Evolutionary conservation across 2,113 vertebrate genomes (phyloP), one percentile per base, ranked within the genome.

Genomic region (Phyllostomus discolor): DNA sequence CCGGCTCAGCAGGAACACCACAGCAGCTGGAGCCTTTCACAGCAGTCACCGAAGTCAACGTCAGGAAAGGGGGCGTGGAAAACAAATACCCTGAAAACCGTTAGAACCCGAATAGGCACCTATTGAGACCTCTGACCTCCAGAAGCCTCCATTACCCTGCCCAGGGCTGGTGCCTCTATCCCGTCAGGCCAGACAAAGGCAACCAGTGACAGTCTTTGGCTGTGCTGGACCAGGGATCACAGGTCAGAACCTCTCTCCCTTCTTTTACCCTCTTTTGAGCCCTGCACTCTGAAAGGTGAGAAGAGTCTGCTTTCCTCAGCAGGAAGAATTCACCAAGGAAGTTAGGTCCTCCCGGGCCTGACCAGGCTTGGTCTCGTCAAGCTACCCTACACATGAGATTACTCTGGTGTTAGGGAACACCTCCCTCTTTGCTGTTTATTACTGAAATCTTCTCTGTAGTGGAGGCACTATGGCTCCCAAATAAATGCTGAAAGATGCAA

Each of bases 11-110:
- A 33, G 80, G 41, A 97, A 76, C 41, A 46, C 31, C 62, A 92
- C 2, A 59, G 73, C 35, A 83, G 15, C 79, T 75, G 20, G 90
- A 88, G 43, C 81, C 35, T 54, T 80, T 88, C 87, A n/a, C 28
- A 52, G 86, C 1, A 2, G 64, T 35, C 88, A 83, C 73, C 38
- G 24, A 64, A 43, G 69, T 88, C 78, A 76, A 33, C 50, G 52
- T 57, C 67, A 26, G 48, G 72, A 92, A 50, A 95, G 59, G 80
- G 38, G 26, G 16, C 24, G 26, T 64, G 66, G 76, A 59, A 75
- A 96, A 95, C 88, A 96, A 93, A 94, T 95, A 96, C 96, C 96
- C 97, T 97, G 97, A 94, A 98, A 97, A 98, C 97, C 97, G 43
- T 95, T 93, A 97, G 87, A 97, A 97, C 89, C 78, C 48, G 0